Percentiles rank a stretch among this genome's conserved stretches.
These are phyloP conservation scores for Leptinotarsa lineolata DNA, from an alignment of 1,140 invertebrate genomes.

Conservation along the genomic window DNA sequence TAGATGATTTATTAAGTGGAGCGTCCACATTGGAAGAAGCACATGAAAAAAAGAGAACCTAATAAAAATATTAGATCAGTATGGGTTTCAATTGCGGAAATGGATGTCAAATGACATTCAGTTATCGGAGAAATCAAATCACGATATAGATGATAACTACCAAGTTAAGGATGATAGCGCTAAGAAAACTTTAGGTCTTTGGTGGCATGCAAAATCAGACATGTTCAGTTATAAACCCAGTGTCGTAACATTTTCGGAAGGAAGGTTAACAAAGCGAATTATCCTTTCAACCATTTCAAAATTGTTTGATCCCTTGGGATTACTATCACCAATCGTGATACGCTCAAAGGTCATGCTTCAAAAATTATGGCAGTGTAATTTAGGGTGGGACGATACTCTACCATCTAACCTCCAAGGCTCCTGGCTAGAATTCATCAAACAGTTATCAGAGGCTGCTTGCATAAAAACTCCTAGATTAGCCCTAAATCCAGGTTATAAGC, in stretches of 20 bases:
- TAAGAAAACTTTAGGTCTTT: slow-evolving; percentile 21
- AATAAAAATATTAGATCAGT: slow-evolving; percentile 1
- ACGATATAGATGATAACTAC: slow-evolving; percentile 18
- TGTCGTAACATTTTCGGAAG: background rate
- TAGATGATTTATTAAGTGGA: slow-evolving; percentile 57
- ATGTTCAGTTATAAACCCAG: background rate
- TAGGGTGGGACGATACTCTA: slow-evolving; percentile 14
- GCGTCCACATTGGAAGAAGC: slow-evolving; percentile 40
- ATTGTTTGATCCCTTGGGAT: slow-evolving; percentile 49
- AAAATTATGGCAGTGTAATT: slow-evolving; percentile 9
- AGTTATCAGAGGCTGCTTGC: background rate
- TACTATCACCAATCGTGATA: slow-evolving; percentile 12
- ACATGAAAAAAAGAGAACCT: background rate
- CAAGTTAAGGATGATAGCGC: slow-evolving; percentile 10
- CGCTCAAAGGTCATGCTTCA: slow-evolving; percentile 5
- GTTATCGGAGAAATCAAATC: slow-evolving; percentile 19
- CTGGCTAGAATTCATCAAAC: slow-evolving; percentile 6
- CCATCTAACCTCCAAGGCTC: background rate
- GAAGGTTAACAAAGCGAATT: slow-evolving; percentile 31
- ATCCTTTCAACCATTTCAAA: slow-evolving; percentile 36
- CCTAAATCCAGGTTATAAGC: background rate
- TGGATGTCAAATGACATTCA: slow-evolving; percentile 20
- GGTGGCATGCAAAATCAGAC: slow-evolving; percentile 8
- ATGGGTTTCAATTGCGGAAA: slow-evolving; percentile 13
- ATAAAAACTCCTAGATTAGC: slow-evolving; percentile 7